These are phyloP conservation scores for Pangasius sanitwongsei DNA, from an alignment of 2,797 vertebrate genomes.

Conservation along the genomic window DNA sequence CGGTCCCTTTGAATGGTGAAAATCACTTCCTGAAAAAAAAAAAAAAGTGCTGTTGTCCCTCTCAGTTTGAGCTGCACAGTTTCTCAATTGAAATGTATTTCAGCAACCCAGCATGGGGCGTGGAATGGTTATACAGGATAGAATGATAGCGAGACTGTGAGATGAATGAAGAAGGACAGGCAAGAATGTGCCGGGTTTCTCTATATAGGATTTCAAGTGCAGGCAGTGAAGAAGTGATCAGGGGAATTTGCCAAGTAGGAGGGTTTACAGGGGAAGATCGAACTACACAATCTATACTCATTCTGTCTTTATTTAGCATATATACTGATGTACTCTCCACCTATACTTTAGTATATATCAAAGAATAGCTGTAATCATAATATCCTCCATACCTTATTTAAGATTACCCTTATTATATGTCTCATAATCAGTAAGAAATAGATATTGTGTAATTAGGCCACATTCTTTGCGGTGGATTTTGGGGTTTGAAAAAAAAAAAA, in stretches of 20 bases:
- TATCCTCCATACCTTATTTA: background rate
- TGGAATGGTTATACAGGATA: conserved; percentile 13
- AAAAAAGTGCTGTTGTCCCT: background rate
- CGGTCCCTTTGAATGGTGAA: conserved; percentile 16
- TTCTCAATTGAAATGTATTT: conserved; percentile 37
- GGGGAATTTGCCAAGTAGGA: background rate
- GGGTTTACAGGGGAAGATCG: conserved; percentile 8
- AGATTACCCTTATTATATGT: background rate
- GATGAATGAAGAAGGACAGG: conserved; percentile 29
- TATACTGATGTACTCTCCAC: background rate
- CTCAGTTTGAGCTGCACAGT: conserved; percentile 15
- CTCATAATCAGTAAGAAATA: background rate
- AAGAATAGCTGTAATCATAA: background rate
- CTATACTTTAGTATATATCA: background rate
- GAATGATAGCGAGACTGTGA: conserved; percentile 13
- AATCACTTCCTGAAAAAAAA: conserved; percentile 13
- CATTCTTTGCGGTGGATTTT: background rate
- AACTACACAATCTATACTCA: background rate
- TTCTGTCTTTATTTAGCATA: conserved; percentile 4
- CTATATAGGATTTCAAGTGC: conserved; percentile 26
- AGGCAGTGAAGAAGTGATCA: conserved; percentile 14
- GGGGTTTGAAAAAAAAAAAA: background rate
- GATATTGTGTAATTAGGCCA: background rate
- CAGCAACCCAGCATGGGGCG: background rate
- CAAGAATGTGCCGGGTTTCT: conserved; percentile 11